Evolutionary conservation across 2,797 vertebrate genomes (phyloP), one percentile per base, ranked within the genome.

Genomic region (Anas acuta): DNA sequence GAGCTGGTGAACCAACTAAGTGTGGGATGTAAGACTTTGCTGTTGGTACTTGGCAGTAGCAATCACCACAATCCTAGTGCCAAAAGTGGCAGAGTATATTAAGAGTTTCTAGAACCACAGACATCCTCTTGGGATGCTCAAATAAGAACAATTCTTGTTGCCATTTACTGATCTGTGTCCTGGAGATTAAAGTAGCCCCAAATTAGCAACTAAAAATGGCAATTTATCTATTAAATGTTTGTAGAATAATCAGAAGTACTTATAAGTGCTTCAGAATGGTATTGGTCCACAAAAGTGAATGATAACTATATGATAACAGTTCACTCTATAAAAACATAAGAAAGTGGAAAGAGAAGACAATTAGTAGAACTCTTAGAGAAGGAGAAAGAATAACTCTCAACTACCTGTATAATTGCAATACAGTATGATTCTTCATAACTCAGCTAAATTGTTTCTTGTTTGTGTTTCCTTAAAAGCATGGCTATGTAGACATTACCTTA

Each of bases 311-410:
- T 19, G 9, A 53, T 65, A 64, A 26, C 5, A 72, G 86, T 74
- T 93, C 2, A 22, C 4, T 79, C 15, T 12, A 39, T 45, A 53
- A 53, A 82, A 66, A 53, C 51, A 51, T 12, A 83, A 19, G 6
- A 60, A 53, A 26, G 19, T 53, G 7, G 14, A 53, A 82, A 30
- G 13, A 22, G 7, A 54, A 67, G 45, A 30, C 1, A 0, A 0
- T 23, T 32, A 86, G 23, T 35, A 61, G 6, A 8, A 20, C 13
- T 86, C 32, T 65, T 58, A 17, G n/a, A 76, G 37, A 28, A 81
- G 11, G 43, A 56, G 15, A 83, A 47, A 85, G 14, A 11, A n/a
- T 58, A 77, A 22, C 4, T 77, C 60, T 56, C 49, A 6, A 33
- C 21, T 43, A 11, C 56, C 21, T 57, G 19, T 30, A 20, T 5